Evolutionary conservation across 2,113 vertebrate genomes (phyloP).

Genomic region (Campylomormyrus numenius): DNA sequence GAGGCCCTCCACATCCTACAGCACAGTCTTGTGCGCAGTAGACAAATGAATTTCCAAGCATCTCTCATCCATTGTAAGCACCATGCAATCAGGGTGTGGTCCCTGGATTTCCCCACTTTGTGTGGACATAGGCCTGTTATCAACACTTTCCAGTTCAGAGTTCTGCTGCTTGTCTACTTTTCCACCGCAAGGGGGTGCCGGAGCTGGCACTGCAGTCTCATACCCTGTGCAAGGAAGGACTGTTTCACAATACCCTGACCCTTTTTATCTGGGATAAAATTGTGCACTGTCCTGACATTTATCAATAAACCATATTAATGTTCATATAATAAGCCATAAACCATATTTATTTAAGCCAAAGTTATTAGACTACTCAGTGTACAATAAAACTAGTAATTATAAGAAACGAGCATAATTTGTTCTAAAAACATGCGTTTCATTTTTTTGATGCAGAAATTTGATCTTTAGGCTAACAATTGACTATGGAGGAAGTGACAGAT

Average conservation of each 20-base stretch:
- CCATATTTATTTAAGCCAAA: not conserved
- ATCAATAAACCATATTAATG: not conserved
- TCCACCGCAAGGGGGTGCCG: conserved; percentile 38
- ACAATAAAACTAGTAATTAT: not conserved
- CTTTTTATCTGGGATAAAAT: not conserved
- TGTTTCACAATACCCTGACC: not conserved
- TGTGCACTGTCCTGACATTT: not conserved
- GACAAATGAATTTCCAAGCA: not conserved
- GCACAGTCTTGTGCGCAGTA: not conserved
- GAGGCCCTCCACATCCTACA: not conserved
- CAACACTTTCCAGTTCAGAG: not conserved
- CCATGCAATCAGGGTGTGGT: not conserved
- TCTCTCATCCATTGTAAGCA: not conserved
- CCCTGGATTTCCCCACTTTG: not conserved
- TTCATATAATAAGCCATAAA: not conserved
- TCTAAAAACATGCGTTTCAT: not conserved
- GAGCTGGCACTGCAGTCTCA: not conserved
- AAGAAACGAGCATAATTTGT: not conserved
- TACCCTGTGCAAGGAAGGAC: not conserved
- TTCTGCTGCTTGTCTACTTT: not conserved
- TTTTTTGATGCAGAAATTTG: not conserved
- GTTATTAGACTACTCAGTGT: not conserved
- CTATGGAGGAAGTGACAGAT: not conserved
- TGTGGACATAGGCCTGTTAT: not conserved
- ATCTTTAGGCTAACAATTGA: not conserved